Evolutionary conservation across 2,797 vertebrate genomes (phyloP), one percentile per base, ranked within the genome.

Genomic region (Cossypha dichroa): DNA sequence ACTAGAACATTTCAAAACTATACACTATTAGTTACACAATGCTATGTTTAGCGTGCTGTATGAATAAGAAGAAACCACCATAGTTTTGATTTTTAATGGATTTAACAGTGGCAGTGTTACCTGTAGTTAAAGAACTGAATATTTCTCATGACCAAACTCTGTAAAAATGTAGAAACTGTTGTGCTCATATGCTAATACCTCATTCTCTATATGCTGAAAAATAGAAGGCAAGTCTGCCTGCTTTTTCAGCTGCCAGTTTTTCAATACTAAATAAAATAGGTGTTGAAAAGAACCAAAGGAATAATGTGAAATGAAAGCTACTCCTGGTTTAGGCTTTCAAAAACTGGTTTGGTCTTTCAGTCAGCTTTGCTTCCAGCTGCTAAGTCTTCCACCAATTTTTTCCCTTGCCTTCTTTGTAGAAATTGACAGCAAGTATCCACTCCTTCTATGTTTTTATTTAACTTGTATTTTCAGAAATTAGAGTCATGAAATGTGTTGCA

Each of bases 291-390:
- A 78, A 75, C 34, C 26, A 49, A 85, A 82, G n/a, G 4, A 85
- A 90, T 43, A 79, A 90, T 19, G 46, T 81, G 51, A 94, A 93
- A 93, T 66, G 31, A 87, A 90, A 94, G 51, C 36, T 80, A 48
- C 22, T 55, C 52, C 60, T 69, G 55, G 33, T 83, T 58, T 83
- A 70, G 33, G 29, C 15, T 90, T 70, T 76, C 59, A 85, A 64
- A 84, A 91, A 48, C 52, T 54, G 59, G 13, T 62, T 79, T 64
- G 73, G 43, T 59, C 48, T 76, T 93, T 93, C 85, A 85, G 45
- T 43, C 67, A 62, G 68, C 31, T 79, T 79, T 82, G 43, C n/a
- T 76, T 69, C 54, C 78, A 90, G 43, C 70, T 85, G 25, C 55
- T 69, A 64, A 52, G 33, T 34, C 43, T 51, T 85, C 43, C 48